These are phyloP conservation scores for Sebastes dallii DNA, from an alignment of 2,797 vertebrate species.

Conservation along the genomic window DNA sequence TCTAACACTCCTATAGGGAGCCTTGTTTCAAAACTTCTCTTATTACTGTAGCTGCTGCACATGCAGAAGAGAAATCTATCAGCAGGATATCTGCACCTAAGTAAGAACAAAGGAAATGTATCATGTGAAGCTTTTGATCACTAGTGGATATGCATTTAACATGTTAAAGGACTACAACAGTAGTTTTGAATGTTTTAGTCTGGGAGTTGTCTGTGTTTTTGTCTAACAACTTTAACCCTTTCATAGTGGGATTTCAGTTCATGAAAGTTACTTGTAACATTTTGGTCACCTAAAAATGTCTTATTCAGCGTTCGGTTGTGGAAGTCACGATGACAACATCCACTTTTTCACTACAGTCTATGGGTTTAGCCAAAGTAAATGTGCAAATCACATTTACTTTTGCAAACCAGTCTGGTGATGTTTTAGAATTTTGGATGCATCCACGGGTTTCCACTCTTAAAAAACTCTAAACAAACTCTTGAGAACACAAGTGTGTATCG, in stretches of 20 bases:
- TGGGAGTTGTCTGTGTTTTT: no score
- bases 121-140: not conserved
- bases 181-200: not conserved
- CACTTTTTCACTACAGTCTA: no score
- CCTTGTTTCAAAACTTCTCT: constrained; percentile 17
- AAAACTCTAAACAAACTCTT: no score
- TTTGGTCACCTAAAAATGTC: no score
- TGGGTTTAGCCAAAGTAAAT: no score
- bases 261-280: no score
- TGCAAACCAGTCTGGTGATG: not conserved
- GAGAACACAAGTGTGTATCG: not conserved
- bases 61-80: constrained; percentile 7
- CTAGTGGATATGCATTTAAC: not conserved
- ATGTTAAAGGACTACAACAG: not conserved
- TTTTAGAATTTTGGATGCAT: not conserved
- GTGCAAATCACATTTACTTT: not conserved
- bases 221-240: no score
- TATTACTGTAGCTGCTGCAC: not conserved
- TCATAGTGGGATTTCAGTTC: no score
- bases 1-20: constrained; percentile 6
- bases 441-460: not conserved
- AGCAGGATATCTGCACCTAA: not conserved
- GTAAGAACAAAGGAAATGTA: not conserved
- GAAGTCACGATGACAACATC: no score
- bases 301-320: no score